Evolutionary conservation across 2,888 invertebrate genomes (phyloP), one percentile per base, ranked within the genome.

Genomic region (Sphaeridia pumilis): DNA sequence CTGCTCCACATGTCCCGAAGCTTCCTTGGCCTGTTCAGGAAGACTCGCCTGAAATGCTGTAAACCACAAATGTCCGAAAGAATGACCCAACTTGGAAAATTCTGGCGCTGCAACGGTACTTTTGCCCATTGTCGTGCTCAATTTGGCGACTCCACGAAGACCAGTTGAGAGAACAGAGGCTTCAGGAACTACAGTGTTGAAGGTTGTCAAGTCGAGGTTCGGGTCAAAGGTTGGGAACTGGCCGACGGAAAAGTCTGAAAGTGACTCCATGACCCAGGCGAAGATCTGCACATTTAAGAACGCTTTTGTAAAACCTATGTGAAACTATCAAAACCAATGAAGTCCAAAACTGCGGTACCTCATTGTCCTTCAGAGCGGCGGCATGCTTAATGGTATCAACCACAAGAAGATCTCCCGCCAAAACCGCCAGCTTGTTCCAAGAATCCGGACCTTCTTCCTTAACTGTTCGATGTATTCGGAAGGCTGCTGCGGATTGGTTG

Each of bases 381-480:
- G 50, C 28, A 43, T 46, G 46, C 31, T 46, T 21, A 4, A 55
- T 55, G 12, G 45, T 31, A 25, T 46, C 41, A 12, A 55, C 51
- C 4, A 59, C 59, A 20, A 59, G 54, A 21, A 59, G 49, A 43
- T 59, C 59, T 35, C 59, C 59, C 2, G 57, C 46, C 12, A 55
- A 34, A 5, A 47, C 51, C 17, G 55, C 50, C 27, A 55, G 27
- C 44, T 55, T 55, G 35, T 55, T 55, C 46, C 55, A 45, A 5
- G 36, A 12, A 4, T 28, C 17, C 5, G 31, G 17, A 5, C 34
- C 5, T 3, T 20, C 10, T 12, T 55, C 51, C 24, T 43, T 26
- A 4, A 55, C 44, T 4, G 55, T 55, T 22, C 51, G 25, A 24
- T 55, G 55, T 20, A 55, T 46, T 4, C 31, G 27, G 43, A 50